Percentiles rank a stretch among this genome's conserved stretches.
Conservation (phyloP, 2,888 invertebrate species). For the Eilema griseolum region DNA sequence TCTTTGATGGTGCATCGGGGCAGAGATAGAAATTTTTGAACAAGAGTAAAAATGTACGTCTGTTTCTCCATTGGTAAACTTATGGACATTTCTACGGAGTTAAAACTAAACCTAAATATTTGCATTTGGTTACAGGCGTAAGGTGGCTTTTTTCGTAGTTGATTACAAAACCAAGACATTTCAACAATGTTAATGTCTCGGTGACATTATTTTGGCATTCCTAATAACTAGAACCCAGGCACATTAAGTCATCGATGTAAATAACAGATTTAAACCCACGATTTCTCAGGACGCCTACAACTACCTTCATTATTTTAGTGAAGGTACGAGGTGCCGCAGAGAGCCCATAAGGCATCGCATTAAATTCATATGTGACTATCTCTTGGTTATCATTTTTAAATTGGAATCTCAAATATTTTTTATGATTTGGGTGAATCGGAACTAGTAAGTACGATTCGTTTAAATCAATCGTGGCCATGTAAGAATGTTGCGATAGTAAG, state of each 20-base stretch:
- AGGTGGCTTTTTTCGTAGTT: background rate
- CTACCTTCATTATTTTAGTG: conserved; percentile 13
- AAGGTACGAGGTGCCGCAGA: conserved; percentile 35
- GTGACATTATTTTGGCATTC: conserved; percentile 21
- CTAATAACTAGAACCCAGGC: conserved; percentile 7
- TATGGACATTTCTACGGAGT: conserved; percentile 21
- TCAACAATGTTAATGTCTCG: conserved; percentile 8
- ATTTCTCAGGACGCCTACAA: conserved; percentile 23
- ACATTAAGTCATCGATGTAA: conserved; percentile 33
- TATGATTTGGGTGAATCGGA: background rate
- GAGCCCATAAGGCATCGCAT: conserved; percentile 29
- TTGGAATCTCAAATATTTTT: conserved; percentile 4
- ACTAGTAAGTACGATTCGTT: background rate
- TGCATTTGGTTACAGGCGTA: background rate
- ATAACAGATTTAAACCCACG: conserved; percentile 26
- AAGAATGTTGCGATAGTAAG: background rate
- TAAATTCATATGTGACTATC: conserved; percentile 2
- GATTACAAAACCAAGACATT: conserved; percentile 9
- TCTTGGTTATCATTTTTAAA: background rate
- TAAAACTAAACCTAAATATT: conserved; percentile 30
- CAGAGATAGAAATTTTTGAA: background rate
- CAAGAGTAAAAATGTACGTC: conserved; percentile 8
- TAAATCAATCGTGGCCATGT: background rate
- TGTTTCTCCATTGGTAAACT: conserved; percentile 26
- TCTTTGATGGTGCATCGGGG: conserved; percentile 28